Conservation (phyloP, 1,140 invertebrate species). For the Drosophila orosa region DNA sequence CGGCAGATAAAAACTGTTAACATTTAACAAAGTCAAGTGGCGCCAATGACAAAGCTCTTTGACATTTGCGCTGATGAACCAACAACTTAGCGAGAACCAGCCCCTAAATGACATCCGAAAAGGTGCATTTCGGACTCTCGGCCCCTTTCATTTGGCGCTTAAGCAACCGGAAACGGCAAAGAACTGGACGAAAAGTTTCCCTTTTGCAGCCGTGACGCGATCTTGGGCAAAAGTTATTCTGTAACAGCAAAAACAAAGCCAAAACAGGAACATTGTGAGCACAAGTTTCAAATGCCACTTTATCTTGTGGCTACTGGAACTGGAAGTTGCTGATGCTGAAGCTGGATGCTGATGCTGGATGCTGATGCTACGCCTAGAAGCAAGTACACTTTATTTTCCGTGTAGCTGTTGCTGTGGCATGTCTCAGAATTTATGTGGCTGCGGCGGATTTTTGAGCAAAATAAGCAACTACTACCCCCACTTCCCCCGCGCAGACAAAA, state of each 20-base stretch:
- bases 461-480: conserved; percentile 59
- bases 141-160: conserved; percentile 36
- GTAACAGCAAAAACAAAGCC: conserved; percentile 29
- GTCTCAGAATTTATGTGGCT: conserved; percentile 70
- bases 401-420: conserved; percentile 39
- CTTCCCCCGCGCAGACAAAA: conserved; percentile 21
- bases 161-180: conserved; percentile 36
- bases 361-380: conserved; percentile 43
- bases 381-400: conserved; percentile 57
- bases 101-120: conserved; percentile 14
- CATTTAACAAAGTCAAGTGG: conserved; percentile 69
- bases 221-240: conserved; percentile 48
- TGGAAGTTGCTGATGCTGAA: conserved; percentile 12
- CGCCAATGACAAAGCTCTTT: conserved; percentile 48
- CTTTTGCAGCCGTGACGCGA: conserved; percentile 31
- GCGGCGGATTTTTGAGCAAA: conserved; percentile 73
- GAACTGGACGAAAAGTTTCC: conserved; percentile 37
- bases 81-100: background rate
- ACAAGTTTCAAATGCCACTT: conserved; percentile 78
- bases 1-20: conserved; percentile 69
- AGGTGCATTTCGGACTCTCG: conserved; percentile 18
- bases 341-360: conserved; percentile 9
- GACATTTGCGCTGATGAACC: conserved; percentile 60
- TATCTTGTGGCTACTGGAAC: conserved; percentile 58
- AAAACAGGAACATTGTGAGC: conserved; percentile 50